Base-by-base conservation (phyloP, 2,888 invertebrate species). In the Acronicta alni region DNA sequence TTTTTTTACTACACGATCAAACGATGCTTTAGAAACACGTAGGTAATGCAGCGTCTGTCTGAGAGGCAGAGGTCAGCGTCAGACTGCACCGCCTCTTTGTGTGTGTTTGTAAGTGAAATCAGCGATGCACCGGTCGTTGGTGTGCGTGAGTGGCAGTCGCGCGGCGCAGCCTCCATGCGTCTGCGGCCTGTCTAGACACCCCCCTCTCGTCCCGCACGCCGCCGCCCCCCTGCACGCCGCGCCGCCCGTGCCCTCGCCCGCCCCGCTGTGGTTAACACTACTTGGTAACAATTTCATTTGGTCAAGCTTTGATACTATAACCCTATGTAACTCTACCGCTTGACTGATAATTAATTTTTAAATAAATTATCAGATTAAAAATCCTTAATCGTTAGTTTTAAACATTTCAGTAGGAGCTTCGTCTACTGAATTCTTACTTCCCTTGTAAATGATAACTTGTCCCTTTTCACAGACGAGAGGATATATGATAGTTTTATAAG, bases 151-250 rank as follows among this genome's bases (percentile, higher is more conserved):
- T 77, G 73, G 66, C 77, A 78, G 69, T 62, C 79, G 84, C 88
- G 80, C 89, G 80, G 89, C 91, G 90, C 93, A 93, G 93, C 93
- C 93, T 93, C 93, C 91, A 84, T 86, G 84, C 89, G 93, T 93
- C 93, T 94, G 93, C 92, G 91, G 91, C 90, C 93, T 89, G 93
- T 93, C 93, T 93, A 93, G 93, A 93, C 93, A 80, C 69, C 85
- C 86, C n/a, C 82, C 82, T 83, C 83, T 78, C 79, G n/a, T 14
- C 84, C 76, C 77, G 68, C 79, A 66, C 67, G 41, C 73, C 69
- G n/a, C 35, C n/a, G 3, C 79, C 57, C 46, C 71, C 57, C 64
- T 60, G 59, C 71, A 48, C 55, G 72, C 61, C 71, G 55, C 55
- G 72, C 61, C 71, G 55, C 72, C 58, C 62, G 32, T 14, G 14